phyloP scores from a whole-genome alignment of 2,888 invertebrate genomes.

The Drosophila rubida region DNA sequence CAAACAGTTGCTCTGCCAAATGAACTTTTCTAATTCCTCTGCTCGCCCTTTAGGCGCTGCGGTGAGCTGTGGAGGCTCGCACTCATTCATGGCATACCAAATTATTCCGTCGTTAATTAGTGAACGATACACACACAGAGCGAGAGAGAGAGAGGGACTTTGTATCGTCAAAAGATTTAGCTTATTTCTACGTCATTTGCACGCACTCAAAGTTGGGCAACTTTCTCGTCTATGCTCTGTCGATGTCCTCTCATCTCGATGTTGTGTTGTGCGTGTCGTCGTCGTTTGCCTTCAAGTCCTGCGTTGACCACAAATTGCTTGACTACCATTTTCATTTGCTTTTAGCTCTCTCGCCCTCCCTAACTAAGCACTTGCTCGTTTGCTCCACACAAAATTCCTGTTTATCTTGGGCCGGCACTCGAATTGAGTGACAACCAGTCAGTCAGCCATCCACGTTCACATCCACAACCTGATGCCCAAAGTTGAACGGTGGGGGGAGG shows the following conservation, averaged over 20 bases:
- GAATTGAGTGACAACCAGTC: slow-evolving; percentile 61
- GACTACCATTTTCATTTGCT: slow-evolving; percentile 70
- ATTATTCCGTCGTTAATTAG: slow-evolving; percentile 82
- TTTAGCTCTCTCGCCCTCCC: slow-evolving; percentile 63
- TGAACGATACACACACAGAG: slow-evolving; percentile 51
- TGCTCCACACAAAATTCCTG: slow-evolving; percentile 44
- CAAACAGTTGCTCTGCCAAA: slow-evolving; percentile 78
- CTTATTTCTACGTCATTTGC: slow-evolving; percentile 79
- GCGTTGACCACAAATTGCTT: slow-evolving; percentile 75
- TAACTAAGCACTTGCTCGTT: slow-evolving; percentile 58
- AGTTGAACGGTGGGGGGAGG: neutral
- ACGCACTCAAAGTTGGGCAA: slow-evolving; percentile 51
- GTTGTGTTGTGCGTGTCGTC: slow-evolving; percentile 19
- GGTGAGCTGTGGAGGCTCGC: slow-evolving; percentile 16
- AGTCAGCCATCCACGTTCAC: slow-evolving; percentile 18
- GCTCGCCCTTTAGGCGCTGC: slow-evolving; percentile 1
- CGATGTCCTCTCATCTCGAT: slow-evolving; percentile 45
- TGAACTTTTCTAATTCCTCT: slow-evolving; percentile 75
- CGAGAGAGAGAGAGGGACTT: no score
- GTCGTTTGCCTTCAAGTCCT: slow-evolving; percentile 51
- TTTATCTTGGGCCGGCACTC: slow-evolving; percentile 53
- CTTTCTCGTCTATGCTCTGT: neutral
- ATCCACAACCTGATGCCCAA: slow-evolving; percentile 8
- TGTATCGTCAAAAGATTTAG: slow-evolving; percentile 54
- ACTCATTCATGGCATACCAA: slow-evolving; percentile 68